A percentile compares a stretch with the other conserved stretches of the same genome.
These are phyloP conservation scores for Bradynema listronoti DNA, from an alignment of 1,140 invertebrate species.

Conservation along the genomic window DNA sequence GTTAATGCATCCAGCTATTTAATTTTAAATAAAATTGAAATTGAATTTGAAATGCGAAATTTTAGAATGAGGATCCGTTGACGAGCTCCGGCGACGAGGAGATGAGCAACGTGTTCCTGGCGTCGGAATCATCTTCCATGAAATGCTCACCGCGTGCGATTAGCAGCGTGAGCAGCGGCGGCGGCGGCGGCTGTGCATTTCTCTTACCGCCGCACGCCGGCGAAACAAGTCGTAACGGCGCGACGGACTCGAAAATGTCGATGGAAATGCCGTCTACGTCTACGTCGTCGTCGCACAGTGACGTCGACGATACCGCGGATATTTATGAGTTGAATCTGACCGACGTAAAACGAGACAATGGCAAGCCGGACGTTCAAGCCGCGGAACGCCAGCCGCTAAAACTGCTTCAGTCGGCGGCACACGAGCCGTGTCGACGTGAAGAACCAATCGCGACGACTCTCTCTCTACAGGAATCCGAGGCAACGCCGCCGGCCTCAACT, in stretches of 20 bases:
- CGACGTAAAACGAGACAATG: too few relatives aligned
- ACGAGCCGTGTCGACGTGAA: background rate
- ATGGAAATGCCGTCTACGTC: background rate
- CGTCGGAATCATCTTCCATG: constrained; percentile 21
- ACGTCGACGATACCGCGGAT: too few relatives aligned
- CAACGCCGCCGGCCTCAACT: constrained; percentile 9
- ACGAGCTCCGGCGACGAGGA: constrained; percentile 24
- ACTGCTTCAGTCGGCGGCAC: background rate
- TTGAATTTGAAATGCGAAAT: background rate
- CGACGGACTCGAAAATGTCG: constrained; percentile 6
- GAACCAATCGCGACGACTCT: too few relatives aligned
- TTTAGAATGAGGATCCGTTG: background rate
- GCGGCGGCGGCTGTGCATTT: too few relatives aligned
- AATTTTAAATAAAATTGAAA: background rate
- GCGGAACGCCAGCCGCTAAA: background rate
- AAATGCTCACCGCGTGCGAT: constrained; percentile 26
- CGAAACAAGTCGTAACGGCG: too few relatives aligned
- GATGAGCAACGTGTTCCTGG: constrained; percentile 13
- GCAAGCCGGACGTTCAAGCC: background rate
- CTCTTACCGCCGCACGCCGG: too few relatives aligned
- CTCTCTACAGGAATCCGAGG: too few relatives aligned
- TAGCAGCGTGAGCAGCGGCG: constrained; percentile 18
- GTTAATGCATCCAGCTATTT: background rate
- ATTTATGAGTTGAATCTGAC: too few relatives aligned
- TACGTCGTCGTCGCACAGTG: background rate